Base-by-base conservation (phyloP, 2,797 vertebrate species). In the Propithecus perrieri region DNA sequence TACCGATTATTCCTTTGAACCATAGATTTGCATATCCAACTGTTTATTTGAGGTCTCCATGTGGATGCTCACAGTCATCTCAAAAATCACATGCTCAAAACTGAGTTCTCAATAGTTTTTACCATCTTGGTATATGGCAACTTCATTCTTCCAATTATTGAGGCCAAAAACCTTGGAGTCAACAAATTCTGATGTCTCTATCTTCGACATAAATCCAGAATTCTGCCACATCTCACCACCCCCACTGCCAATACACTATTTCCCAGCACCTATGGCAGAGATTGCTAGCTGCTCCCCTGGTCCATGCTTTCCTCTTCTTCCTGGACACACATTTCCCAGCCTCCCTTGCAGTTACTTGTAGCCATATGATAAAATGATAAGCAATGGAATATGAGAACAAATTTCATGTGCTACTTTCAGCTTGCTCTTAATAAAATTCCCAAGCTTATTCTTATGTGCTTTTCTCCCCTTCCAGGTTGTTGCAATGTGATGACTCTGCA, bases 101-200 rank as follows among this genome's bases (percentile, higher is more conserved):
- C 17, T 12, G 72, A 92, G 30, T 61, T 96, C 55, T 55, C 50
- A 7, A 46, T 57, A 65, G 59, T 85, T 69, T 89, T 94, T 76
- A 76, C 71, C 41, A 85, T 76, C 53, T 55, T 61, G 8, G 28
- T 76, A 91, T 41, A 95, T 9, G 53, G 30, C 35, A 91, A 69
- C 28, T 81, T 81, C 89, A 63, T 67, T 95, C n/a, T 91, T 76
- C 57, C 57, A 79, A 75, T 55, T 81, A 76, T 85, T 91, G 53
- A 91, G 71, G 28, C 33, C 69, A 67, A 38, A 95, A 86, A 57
- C 18, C 63, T 89, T 53, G 4, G 85, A 17, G 12, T 75, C 50
- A 88, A 79, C 38, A 91, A 86, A 94, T 92, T 86, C 89, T 85
- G 35, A 46, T 91, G 48, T 55, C 55, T 86, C 79, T 76, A 79